These are phyloP conservation scores for Xestia c-nigrum DNA, from an alignment of 2,888 invertebrate species.

Conservation along the genomic window DNA sequence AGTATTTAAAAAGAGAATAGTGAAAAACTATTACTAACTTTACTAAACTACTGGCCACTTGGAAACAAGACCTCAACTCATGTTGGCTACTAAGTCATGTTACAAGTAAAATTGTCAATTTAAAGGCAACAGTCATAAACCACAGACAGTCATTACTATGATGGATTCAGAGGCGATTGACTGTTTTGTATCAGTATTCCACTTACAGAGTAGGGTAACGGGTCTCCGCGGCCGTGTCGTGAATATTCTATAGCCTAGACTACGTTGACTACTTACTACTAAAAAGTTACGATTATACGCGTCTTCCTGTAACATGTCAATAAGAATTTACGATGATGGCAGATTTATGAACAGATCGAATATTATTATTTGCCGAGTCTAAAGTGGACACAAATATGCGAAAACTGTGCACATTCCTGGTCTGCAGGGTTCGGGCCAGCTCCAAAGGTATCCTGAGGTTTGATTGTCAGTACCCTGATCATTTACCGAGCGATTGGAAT, in stretches of 20 bases:
- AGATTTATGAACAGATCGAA: constrained; percentile 1
- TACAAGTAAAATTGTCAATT: constrained; percentile 38
- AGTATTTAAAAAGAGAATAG: neutral
- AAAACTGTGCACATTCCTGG: neutral
- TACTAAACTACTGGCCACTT: neutral
- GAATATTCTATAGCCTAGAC: constrained; percentile 76
- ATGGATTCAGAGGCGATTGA: constrained; percentile 68
- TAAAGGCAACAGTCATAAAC: constrained; percentile 50
- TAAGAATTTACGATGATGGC: constrained; percentile 30
- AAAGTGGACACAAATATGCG: neutral
- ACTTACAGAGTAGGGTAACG: constrained; percentile 83
- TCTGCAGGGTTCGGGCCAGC: neutral
- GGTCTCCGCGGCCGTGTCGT: constrained; percentile 74
- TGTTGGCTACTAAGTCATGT: constrained; percentile 8
- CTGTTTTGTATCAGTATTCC: constrained; percentile 81
- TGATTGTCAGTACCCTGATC: neutral
- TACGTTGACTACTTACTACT: constrained; percentile 48
- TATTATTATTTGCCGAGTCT: neutral
- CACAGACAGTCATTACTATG: constrained; percentile 71
- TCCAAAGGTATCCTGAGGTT: neutral
- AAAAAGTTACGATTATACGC: constrained; percentile 39
- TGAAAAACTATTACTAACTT: neutral
- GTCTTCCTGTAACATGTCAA: constrained; percentile 54
- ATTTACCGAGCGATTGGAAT: neutral
- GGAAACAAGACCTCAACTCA: constrained; percentile 14